Evolutionary conservation across 2,113 vertebrate species (phyloP).

Genomic region (Pholis gunnellus): DNA sequence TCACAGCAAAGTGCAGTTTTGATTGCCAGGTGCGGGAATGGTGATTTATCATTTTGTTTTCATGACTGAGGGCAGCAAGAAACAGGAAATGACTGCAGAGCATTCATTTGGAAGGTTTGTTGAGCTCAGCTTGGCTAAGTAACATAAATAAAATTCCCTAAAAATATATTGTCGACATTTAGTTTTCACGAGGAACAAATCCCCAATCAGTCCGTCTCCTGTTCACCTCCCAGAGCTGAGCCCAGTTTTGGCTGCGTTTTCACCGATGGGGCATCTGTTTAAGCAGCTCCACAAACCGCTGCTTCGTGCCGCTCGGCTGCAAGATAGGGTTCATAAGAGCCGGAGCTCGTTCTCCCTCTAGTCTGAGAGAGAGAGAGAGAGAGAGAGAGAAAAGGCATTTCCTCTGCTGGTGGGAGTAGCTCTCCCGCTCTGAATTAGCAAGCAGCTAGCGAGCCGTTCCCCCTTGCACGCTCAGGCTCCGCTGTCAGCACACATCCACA

Average conservation of each 20-base stretch:
- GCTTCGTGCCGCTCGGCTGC: conserved; percentile 29
- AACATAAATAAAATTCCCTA: background rate
- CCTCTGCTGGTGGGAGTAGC: conserved; percentile 56
- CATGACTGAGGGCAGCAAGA: conserved; percentile 57
- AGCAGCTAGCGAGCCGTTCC: conserved; percentile 46
- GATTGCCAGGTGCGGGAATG: conserved; percentile 60
- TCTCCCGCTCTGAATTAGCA: conserved; percentile 63
- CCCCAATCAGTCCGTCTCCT: background rate
- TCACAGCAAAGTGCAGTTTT: conserved; percentile 40
- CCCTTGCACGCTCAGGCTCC: conserved; percentile 24
- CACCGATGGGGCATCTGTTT: conserved; percentile 15
- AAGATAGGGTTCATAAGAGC: conserved; percentile 48
- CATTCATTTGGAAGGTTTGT: conserved; percentile 50
- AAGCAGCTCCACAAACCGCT: conserved; percentile 44
- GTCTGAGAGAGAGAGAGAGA: conserved; percentile 55
- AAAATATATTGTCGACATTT: background rate
- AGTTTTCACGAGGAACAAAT: conserved; percentile 3
- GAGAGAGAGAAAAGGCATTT: conserved; percentile 56
- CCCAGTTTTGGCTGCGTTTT: conserved; percentile 10
- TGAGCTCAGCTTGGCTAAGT: conserved; percentile 40
- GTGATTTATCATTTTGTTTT: background rate
- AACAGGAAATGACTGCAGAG: conserved; percentile 74
- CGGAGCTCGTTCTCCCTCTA: conserved; percentile 38
- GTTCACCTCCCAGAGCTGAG: conserved; percentile 8
- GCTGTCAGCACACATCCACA: conserved; percentile 35